Base-by-base conservation (phyloP, 2,888 invertebrate species). In the Hirtodrosophila duncani region DNA sequence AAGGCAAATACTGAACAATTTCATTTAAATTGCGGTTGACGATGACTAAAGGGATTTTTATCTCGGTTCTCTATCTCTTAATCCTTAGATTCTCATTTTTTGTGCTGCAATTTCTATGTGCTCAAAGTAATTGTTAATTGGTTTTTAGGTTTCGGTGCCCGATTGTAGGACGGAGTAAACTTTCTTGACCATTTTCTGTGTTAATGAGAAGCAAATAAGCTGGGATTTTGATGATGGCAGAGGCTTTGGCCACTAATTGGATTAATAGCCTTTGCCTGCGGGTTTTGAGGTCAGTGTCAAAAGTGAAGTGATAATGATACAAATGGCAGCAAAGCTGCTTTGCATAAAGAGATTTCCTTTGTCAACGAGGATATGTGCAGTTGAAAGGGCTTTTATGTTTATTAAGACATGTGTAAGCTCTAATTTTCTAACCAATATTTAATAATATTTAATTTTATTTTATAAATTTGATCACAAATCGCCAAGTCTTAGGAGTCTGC, bases 221-320 rank as follows among this genome's bases (percentile, higher is more conserved):
- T 26, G 23, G 2, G 36, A 10, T 23, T 36, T 21, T 21, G 4
- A 18, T n/a, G 2, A n/a, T 9, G 1, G 31, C n/a, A n/a, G 29
- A 30, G 9, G 20, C 20, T 30, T 50, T 46, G 30, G n/a, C n/a
- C 8, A 29, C 75, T 75, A 75, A 68, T 71, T 71, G 72, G 68
- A 69, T 77, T 67, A 77, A 63, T 67, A 60, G 60, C 34, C 42
- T 38, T 14, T 29, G 37, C 42, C 60, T 59, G 64, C 45, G 56
- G 56, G 45, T 13, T 33, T 9, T n/a, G 30, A 41, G 71, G 41
- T 59, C 53, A 51, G 26, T 52, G 56, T 55, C 30, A 65, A 53
- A 44, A 23, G n/a, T n/a, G n/a, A n/a, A n/a, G n/a, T 41, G 56
- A 51, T 27, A 9, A 52, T 61, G 65, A 27, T 21, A 23, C 26